Percentiles rank a stretch among this genome's conserved stretches.
Evolutionary conservation across 2,113 vertebrate species (phyloP).

Genomic region (Rhinogobius similis): DNA sequence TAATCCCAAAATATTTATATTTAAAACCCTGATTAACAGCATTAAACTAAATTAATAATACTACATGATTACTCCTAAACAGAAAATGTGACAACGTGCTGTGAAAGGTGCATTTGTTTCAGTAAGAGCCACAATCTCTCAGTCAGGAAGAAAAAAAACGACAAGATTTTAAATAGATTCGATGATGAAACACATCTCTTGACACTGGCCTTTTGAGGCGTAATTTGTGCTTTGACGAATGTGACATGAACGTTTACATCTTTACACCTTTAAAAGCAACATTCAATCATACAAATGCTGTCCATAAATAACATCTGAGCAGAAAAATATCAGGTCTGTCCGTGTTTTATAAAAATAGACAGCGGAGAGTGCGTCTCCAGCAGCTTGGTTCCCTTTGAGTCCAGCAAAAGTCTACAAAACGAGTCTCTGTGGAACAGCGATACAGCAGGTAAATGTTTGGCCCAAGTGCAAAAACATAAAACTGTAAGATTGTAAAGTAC

Average conservation of each 20-base stretch:
- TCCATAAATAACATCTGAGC: not conserved
- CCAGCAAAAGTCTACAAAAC: not conserved
- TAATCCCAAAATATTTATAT: too few relatives aligned
- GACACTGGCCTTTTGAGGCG: not conserved
- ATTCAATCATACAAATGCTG: conserved; percentile 11
- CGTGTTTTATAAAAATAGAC: conserved; percentile 7
- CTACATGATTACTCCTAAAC: too few relatives aligned
- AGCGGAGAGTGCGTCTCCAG: not conserved
- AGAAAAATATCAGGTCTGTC: conserved; percentile 25
- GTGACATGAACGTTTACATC: not conserved
- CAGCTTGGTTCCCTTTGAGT: conserved; percentile 16
- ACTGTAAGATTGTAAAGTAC: too few relatives aligned
- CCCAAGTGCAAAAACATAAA: not conserved
- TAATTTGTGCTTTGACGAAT: not conserved
- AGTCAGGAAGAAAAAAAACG: too few relatives aligned
- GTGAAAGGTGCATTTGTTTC: too few relatives aligned
- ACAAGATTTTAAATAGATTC: too few relatives aligned
- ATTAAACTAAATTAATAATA: too few relatives aligned
- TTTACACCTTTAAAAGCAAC: not conserved
- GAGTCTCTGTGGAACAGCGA: not conserved
- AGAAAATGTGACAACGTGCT: too few relatives aligned
- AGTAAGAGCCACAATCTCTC: too few relatives aligned
- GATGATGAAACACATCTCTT: too few relatives aligned
- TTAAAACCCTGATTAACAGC: too few relatives aligned
- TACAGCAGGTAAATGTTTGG: conserved; percentile 8